A percentile compares a stretch with the other conserved stretches of the same genome.
Evolutionary conservation across 2,888 invertebrate species (phyloP).

Genomic region (Acholoe squamosa): DNA sequence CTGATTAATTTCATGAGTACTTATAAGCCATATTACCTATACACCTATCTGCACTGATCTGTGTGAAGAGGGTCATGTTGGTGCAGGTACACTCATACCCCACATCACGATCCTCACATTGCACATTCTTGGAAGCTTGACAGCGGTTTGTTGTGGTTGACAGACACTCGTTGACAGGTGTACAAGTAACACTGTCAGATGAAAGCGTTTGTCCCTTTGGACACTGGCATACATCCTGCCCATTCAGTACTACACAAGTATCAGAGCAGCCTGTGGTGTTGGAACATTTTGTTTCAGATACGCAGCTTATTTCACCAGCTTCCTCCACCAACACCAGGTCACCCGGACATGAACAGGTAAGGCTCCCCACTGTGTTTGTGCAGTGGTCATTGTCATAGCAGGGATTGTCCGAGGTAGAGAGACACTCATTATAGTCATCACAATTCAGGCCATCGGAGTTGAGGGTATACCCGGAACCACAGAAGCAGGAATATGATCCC

Average conservation of each 20-base stretch:
- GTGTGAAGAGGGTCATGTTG: neutral
- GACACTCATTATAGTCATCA: constrained; percentile 70
- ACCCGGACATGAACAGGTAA: constrained; percentile 31
- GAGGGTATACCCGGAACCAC: constrained; percentile 71
- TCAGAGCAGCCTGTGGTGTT: constrained; percentile 40
- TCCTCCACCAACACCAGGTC: neutral
- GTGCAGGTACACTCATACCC: constrained; percentile 48
- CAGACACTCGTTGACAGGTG: constrained; percentile 13
- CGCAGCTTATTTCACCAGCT: constrained; percentile 20
- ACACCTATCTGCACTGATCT: neutral
- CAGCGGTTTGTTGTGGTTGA: neutral
- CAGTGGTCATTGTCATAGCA: constrained; percentile 71
- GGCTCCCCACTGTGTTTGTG: constrained; percentile 67
- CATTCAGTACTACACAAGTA: constrained; percentile 44
- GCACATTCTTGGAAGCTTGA: neutral
- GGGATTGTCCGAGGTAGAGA: constrained; percentile 54
- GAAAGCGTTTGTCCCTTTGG: constrained; percentile 26
- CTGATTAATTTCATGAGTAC: no score
- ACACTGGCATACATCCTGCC: constrained; percentile 46
- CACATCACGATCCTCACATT: neutral
- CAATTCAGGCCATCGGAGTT: constrained; percentile 66
- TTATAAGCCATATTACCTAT: neutral
- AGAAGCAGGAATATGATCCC: constrained; percentile 72
- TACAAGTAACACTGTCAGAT: neutral
- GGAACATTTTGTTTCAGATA: neutral